A percentile compares a stretch with the other conserved stretches of the same genome.
phyloP scores from a whole-genome alignment of 2,113 vertebrate genomes.

The Ceyx margarethae region DNA sequence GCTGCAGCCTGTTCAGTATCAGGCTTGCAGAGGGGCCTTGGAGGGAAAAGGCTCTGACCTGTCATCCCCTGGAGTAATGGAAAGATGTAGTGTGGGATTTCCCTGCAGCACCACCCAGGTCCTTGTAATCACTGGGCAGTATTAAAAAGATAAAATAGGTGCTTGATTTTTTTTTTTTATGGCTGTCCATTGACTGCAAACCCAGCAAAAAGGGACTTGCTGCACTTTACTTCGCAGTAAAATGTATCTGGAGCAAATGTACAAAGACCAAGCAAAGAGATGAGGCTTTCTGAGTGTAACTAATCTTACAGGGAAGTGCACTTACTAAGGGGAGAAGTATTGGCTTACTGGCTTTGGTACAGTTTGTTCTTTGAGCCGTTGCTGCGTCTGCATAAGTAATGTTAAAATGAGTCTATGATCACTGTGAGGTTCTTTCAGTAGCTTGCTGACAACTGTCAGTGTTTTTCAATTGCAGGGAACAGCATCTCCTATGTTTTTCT shows the following conservation, averaged over 20 bases:
- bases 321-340: not conserved
- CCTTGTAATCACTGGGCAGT: not conserved
- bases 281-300: accelerated
- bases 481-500: not conserved
- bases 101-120: not conserved
- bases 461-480: not conserved
- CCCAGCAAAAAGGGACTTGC: not conserved
- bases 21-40: not conserved
- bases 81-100: not conserved
- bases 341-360: not conserved
- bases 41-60: not conserved
- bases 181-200: not conserved
- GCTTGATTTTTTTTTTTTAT: not conserved
- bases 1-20: not conserved
- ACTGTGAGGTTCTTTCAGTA: not conserved
- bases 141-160: not conserved
- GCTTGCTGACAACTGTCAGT: not conserved
- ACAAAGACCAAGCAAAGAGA: not conserved
- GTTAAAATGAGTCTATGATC: not conserved
- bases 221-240: not conserved
- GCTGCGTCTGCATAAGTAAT: not conserved
- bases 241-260: not conserved
- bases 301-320: not conserved
- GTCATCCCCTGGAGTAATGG: not conserved
- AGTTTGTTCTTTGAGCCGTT: not conserved